Evolutionary conservation across 2,888 invertebrate genomes (phyloP).

Genomic region (Stenodema calcarata): DNA sequence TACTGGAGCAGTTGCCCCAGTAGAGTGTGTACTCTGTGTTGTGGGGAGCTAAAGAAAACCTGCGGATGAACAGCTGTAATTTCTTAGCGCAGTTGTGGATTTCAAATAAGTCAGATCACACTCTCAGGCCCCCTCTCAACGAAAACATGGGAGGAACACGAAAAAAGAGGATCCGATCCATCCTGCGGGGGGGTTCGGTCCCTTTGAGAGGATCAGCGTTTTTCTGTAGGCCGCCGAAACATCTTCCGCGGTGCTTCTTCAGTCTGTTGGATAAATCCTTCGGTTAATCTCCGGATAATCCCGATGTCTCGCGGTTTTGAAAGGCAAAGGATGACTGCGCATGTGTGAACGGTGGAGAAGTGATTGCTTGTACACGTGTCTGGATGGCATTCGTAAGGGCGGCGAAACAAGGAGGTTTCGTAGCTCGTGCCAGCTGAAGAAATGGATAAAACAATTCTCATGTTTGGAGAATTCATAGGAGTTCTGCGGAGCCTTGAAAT

Average conservation of each 20-base stretch:
- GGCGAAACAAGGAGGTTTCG: neutral
- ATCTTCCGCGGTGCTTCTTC: neutral
- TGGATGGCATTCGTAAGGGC: neutral
- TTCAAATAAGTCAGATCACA: neutral
- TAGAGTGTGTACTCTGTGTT: too few relatives aligned
- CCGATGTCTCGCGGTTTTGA: neutral
- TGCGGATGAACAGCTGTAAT: neutral
- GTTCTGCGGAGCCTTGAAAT: too few relatives aligned
- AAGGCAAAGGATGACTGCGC: neutral
- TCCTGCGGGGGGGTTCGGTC: neutral
- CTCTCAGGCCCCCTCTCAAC: neutral
- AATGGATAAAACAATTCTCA: too few relatives aligned
- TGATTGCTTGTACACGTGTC: neutral
- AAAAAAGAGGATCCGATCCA: neutral
- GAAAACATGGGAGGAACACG: neutral
- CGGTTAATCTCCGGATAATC: neutral
- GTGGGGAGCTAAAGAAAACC: neutral
- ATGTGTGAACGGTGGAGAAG: neutral
- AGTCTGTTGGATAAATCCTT: neutral
- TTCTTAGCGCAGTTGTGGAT: neutral
- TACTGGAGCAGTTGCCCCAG: too few relatives aligned
- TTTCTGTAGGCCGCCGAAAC: neutral
- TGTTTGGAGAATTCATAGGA: too few relatives aligned
- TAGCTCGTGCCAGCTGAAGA: neutral
- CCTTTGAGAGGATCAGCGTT: neutral